These are phyloP conservation scores for Apteryx owenii DNA, from an alignment of 2,113 vertebrate genomes.

Conservation along the genomic window DNA sequence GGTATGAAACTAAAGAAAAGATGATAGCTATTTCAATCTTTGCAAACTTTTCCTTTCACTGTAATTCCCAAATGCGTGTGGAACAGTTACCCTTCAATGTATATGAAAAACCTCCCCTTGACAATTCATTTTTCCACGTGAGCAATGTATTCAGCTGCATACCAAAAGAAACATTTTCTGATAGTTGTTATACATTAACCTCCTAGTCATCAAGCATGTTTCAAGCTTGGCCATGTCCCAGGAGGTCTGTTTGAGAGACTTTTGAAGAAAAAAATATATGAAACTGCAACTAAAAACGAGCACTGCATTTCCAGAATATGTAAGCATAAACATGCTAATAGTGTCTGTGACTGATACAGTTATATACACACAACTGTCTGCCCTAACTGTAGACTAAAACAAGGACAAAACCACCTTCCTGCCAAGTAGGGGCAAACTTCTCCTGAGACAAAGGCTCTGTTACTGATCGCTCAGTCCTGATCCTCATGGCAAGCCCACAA, in stretches of 20 bases:
- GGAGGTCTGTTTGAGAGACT: no score
- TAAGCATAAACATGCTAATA: background rate
- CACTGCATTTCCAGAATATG: background rate
- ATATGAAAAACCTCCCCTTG: background rate
- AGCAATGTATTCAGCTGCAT: background rate
- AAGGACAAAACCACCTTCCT: background rate
- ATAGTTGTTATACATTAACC: background rate
- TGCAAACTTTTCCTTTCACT: background rate
- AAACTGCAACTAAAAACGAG: background rate
- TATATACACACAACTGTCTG: background rate
- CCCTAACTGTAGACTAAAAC: fast-evolving
- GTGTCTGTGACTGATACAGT: background rate
- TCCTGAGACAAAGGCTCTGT: background rate
- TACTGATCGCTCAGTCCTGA: background rate
- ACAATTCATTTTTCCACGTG: background rate
- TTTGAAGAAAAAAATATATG: background rate
- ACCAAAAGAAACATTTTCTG: background rate
- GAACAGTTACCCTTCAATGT: background rate
- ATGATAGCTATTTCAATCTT: background rate
- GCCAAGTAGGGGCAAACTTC: background rate
- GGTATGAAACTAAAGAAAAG: background rate
- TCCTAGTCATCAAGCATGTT: background rate
- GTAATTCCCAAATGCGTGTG: background rate
- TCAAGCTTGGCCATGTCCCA: background rate
- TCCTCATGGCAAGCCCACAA: background rate